Base-by-base conservation (phyloP, 1,140 invertebrate genomes). In the Drosophila athabasca region DNA sequence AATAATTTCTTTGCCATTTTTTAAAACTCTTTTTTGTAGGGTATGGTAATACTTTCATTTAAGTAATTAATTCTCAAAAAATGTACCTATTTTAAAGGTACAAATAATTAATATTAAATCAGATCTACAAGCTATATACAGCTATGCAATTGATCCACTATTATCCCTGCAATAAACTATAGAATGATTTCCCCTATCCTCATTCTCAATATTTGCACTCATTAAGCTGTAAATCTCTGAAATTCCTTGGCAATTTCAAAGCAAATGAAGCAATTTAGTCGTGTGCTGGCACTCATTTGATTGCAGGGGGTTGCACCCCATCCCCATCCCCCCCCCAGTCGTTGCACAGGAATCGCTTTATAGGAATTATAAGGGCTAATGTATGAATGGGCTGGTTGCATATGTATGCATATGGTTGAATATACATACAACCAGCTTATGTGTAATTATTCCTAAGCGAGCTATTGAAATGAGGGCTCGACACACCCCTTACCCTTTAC, bases 371-470 rank as follows among this genome's bases (percentile, higher is more conserved):
- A 39, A 57, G 31, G 51, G 70, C 58, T 74, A 48, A 52, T 68
- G 29, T 50, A 53, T 54, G 41, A 26, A 26, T 26, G 17, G 17
- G 17, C 17, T 19, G 41, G 70, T 39, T 43, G 53, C 61, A 49
- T 61, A 50, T 60, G 54, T 61, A 50, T 60, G 54, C 48, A 72
- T 58, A 72, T 58, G 52, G 46, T 43, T 64, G 50, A 61, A 48
- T 39, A 13, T 5, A 39, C 35, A 13, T 5, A 39, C 35, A 39
- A 39, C 35, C 3, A 39, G 35, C 11, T 39, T 39, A 39, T 39
- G 35, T 49, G 64, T 87, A 85, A 87, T 85, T 85, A 87, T 76
- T 81, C 78, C 77, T 81, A 85, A 85, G 84, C 83, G 81, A 76
- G 78, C 77, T 87, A 81, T 87, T 87, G 77, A 81, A 87, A 73